Base-by-base conservation (phyloP, 2,888 invertebrate genomes). In the Enoplolaimus lenunculus region DNA sequence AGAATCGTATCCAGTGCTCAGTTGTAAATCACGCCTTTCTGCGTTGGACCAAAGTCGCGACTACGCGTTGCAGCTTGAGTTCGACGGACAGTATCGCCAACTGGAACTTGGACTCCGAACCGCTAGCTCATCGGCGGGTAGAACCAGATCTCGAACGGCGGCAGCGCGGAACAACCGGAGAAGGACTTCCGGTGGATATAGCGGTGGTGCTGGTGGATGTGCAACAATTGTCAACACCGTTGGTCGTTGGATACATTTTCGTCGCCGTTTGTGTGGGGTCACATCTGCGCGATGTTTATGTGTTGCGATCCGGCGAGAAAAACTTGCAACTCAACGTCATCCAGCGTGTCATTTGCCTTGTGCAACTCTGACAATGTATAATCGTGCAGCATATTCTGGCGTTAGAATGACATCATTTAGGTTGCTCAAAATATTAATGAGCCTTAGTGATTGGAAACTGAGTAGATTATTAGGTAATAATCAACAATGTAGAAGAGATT, bases 1-100 rank as follows among this genome's bases (percentile, higher is more conserved):
- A 21, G 45, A 45, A 45, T 21, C 7, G 21, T 45, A 45, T 31
- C 67, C 67, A 7, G 67, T 34, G 7, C n/a, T n/a, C 3, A 34
- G 31, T 7, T 66, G 67, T 31, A 66, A 66, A 34, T 3, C 67
- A 26, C 30, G 34, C n/a, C 3, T 66, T 31, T 29, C 67, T 3
- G n/a, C 3, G 7, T n/a, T 21, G 2, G 34, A 34, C 34, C 67
- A 66, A 34, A 3, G 7, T n/a, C 28, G 28, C n/a, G 67, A 66
- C 67, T 66, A 30, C 33, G 67, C 67, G n/a, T 34, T 66, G 34
- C 67, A 66, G 67, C 67, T 66, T n/a, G 67, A 66, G n/a, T 66
- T 66, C 34, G 67, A 66, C 31, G 67, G 67, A n/a, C 67, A 66
- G n/a, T 34, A 33, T 29, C 30, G 34, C 26, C 67, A 66, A 34